These are phyloP conservation scores for Emmelina monodactyla DNA, from an alignment of 2,888 invertebrate species.

Conservation along the genomic window DNA sequence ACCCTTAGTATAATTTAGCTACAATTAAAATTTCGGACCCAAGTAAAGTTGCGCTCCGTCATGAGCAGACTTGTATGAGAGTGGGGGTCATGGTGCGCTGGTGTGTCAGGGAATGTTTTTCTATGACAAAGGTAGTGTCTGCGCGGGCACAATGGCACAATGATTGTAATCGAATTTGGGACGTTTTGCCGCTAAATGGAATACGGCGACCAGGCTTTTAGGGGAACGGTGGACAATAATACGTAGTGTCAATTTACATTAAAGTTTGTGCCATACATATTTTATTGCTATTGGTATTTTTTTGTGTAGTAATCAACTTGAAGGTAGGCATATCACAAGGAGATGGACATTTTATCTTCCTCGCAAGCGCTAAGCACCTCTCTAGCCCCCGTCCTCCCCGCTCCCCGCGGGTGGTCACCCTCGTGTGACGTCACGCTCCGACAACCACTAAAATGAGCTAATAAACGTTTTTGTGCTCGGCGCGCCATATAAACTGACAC, in stretches of 20 bases:
- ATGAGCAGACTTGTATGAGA: too few relatives aligned
- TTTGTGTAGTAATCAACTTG: too few relatives aligned
- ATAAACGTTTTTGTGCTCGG: conserved; percentile 46
- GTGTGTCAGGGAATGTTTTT: too few relatives aligned
- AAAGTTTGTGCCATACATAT: too few relatives aligned
- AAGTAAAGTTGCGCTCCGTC: too few relatives aligned
- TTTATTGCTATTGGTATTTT: too few relatives aligned
- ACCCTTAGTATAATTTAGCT: too few relatives aligned
- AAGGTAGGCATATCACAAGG: too few relatives aligned
- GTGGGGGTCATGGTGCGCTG: too few relatives aligned
- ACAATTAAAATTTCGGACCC: too few relatives aligned
- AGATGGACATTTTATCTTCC: conserved; percentile 15
- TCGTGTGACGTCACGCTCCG: conserved; percentile 54
- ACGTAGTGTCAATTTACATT: conserved; percentile 7
- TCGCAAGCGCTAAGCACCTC: conserved; percentile 22
- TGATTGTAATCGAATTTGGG: conserved; percentile 48
- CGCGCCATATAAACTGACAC: conserved; percentile 25
- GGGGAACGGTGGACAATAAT: too few relatives aligned
- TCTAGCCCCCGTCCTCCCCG: conserved; percentile 21
- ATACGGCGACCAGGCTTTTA: conserved; percentile 23
- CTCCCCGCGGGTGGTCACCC: conserved; percentile 21
- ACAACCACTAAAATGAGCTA: conserved; percentile 45
- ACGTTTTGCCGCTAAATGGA: conserved; percentile 22
- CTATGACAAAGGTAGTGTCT: conserved; percentile 1
- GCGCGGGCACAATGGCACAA: conserved; percentile 28